Evolutionary conservation across 2,113 vertebrate species (phyloP).

Genomic region (Pygoscelis antarcticus): DNA sequence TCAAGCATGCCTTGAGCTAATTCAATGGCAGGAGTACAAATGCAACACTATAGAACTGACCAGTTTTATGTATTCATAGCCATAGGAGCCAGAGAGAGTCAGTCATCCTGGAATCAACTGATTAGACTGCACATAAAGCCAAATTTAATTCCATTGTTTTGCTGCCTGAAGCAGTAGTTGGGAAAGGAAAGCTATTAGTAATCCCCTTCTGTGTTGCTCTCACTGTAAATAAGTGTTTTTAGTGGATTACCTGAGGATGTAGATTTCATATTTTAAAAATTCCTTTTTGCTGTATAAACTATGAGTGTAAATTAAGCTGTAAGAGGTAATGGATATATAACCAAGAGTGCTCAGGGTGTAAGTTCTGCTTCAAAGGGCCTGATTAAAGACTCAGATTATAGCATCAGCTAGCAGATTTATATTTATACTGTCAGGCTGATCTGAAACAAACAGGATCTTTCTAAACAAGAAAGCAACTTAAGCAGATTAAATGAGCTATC

Average conservation of each 20-base stretch:
- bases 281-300: neutral
- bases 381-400: neutral
- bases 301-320: neutral
- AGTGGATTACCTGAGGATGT: neutral
- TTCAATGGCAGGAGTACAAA: neutral
- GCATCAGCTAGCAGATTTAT: neutral
- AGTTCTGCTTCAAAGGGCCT: neutral
- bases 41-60: neutral
- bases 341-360: neutral
- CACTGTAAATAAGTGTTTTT: slow-evolving; percentile 15
- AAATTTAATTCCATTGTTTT: slow-evolving; percentile 40
- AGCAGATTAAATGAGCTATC: neutral
- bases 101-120: slow-evolving; percentile 12
- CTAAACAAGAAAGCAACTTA: neutral
- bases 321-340: neutral
- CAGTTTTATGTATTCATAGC: neutral
- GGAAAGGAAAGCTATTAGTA: slow-evolving; percentile 35
- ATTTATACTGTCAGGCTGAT: neutral
- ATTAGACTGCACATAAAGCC: neutral
- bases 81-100: neutral
- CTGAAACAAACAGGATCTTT: slow-evolving; percentile 12
- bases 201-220: neutral
- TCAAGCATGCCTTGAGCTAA: neutral
- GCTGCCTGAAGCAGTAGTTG: neutral
- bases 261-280: neutral